Conservation (phyloP, 2,113 vertebrate species). For the Marmota monax region DNA sequence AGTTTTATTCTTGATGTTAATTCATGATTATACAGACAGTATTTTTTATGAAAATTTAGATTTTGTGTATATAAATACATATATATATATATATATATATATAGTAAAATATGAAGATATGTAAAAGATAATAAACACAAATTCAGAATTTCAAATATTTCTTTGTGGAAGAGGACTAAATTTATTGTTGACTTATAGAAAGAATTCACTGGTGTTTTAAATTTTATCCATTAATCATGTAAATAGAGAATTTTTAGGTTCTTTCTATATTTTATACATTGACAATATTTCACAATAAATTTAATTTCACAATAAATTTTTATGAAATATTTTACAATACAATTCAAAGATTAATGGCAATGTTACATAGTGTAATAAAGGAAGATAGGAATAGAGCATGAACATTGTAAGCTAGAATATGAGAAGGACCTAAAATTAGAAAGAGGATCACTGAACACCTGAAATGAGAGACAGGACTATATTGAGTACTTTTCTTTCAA, state of each 20-base stretch:
- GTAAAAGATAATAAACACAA: background rate
- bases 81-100: background rate
- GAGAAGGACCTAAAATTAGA: background rate
- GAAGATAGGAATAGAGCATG: background rate
- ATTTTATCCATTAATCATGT: background rate
- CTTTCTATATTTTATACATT: background rate
- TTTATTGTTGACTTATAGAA: background rate
- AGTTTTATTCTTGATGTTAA: background rate
- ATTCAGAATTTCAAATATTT: background rate
- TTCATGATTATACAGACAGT: background rate
- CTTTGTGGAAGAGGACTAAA: background rate
- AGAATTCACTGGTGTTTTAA: background rate
- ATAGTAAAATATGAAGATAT: background rate
- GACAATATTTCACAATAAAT: background rate
- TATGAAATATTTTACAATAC: background rate
- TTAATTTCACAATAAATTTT: background rate
- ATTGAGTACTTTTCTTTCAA: background rate
- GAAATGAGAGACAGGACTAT: background rate
- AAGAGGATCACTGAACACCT: fast-evolving
- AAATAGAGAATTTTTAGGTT: background rate
- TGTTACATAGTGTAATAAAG: too few relatives aligned
- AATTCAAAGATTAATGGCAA: background rate
- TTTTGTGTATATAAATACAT: fast-evolving
- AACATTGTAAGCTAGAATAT: background rate
- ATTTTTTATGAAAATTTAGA: background rate